Percentiles rank a stretch among this genome's conserved stretches.
Conservation (phyloP, 2,113 vertebrate species). For the Heloderma charlesbogerti region DNA sequence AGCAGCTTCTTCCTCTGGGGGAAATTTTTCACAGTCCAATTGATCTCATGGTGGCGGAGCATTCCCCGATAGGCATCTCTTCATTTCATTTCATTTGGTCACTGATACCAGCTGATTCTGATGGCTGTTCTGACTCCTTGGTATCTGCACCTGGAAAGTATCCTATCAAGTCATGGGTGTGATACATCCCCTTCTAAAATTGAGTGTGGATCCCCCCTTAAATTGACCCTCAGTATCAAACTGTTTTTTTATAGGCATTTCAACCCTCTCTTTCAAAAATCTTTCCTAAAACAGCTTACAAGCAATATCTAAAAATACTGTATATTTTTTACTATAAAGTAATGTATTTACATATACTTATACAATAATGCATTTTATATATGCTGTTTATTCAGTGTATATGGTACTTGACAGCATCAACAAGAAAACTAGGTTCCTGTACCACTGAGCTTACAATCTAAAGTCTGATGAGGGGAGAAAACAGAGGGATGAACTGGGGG, state of each 20-base stretch:
- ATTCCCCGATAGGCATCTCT: neutral
- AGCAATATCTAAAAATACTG: neutral
- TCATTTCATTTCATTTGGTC: neutral
- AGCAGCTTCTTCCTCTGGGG: neutral
- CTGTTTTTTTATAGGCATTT: neutral
- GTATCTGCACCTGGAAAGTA: too few relatives aligned
- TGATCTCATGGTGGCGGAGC: neutral
- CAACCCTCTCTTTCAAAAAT: neutral
- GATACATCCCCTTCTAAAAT: neutral
- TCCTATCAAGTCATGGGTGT: neutral
- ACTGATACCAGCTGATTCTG: neutral
- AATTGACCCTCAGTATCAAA: neutral
- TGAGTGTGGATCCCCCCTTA: neutral
- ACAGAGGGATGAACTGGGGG: too few relatives aligned
- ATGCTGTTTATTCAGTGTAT: too few relatives aligned
- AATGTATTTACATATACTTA: too few relatives aligned
- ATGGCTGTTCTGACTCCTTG: neutral
- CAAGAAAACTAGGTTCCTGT: neutral
- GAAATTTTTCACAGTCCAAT: neutral
- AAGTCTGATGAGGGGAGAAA: neutral
- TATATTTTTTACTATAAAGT: too few relatives aligned
- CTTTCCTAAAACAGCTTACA: neutral
- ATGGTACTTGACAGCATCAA: neutral
- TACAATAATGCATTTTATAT: too few relatives aligned
- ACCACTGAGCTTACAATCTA: neutral